A percentile compares a stretch with the other conserved stretches of the same genome.
Conservation (phyloP, 2,797 vertebrate genomes). For the Chaenodraco wilsoni region DNA sequence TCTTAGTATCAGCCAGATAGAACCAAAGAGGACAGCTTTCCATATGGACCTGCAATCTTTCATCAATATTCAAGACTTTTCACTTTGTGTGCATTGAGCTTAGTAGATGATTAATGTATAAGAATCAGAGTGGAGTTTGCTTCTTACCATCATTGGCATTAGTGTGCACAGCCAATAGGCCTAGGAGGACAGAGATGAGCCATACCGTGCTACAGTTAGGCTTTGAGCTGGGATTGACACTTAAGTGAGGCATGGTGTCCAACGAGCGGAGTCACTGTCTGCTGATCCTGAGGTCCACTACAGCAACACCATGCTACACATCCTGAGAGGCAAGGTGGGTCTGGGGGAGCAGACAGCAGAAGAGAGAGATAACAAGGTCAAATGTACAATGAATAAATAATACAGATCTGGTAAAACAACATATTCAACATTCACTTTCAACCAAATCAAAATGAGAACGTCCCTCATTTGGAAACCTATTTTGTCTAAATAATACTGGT, state of each 20-base stretch:
- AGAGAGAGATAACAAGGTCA: background rate
- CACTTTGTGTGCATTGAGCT: background rate
- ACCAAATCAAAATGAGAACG: background rate
- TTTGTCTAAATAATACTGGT: background rate
- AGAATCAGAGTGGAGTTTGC: background rate
- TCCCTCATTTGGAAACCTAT: background rate
- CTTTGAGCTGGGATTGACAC: constrained; percentile 22
- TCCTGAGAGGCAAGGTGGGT: constrained; percentile 32
- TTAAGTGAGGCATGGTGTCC: constrained; percentile 55
- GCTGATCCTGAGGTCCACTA: constrained; percentile 41
- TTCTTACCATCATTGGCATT: constrained; percentile 69
- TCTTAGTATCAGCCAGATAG: background rate
- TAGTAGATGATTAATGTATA: background rate
- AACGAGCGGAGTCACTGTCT: constrained; percentile 11
- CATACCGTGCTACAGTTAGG: constrained; percentile 22
- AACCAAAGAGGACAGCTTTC: constrained; percentile 1
- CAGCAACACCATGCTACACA: constrained; percentile 44
- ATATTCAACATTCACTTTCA: background rate
- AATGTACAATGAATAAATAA: background rate
- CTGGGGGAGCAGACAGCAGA: constrained; percentile 44
- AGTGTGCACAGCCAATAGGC: constrained; percentile 29
- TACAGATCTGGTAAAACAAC: background rate
- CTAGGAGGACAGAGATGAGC: constrained; percentile 64
- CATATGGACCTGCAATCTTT: background rate
- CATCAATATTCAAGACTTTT: background rate